Evolutionary conservation across 2,888 invertebrate genomes (phyloP), one percentile per base, ranked within the genome.

Genomic region (Acheta domesticus): DNA sequence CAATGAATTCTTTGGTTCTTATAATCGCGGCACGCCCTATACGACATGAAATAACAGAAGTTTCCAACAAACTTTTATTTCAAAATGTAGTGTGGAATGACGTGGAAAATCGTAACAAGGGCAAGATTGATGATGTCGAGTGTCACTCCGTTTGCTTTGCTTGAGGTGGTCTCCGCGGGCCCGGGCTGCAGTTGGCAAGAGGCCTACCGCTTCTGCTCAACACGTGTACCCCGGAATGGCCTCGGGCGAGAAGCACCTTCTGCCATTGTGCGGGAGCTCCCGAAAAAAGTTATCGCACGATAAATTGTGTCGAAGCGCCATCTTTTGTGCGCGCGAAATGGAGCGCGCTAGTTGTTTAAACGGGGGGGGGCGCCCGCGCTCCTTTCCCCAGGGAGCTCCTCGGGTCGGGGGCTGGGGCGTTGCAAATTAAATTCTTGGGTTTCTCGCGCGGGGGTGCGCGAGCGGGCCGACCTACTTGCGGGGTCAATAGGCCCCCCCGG

Each of bases 391-490:
- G 62, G 4, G 62, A 12, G 62, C 62, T 62, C 62, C 62, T 19
- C 62, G 62, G 12, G 62, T 19, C 62, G 62, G 12, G 62, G 62
- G 62, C 62, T 14, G 62, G 62, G 62, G 62, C 62, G 62, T 62
- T 19, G 62, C 62, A 62, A 62, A 62, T 62, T 62, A 62, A 62
- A 62, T 62, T 62, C 62, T 62, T 62, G n/a, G n/a, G 62, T 62
- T 62, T 62, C 62, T n/a, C n/a, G 14, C 62, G 62, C 62, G 16
- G n/a, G 62, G 62, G 2, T 5, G 62, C 14, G 62, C 14, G n/a
- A 14, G 62, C n/a, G 2, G 62, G 0, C 12, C 14, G 62, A 14
- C 62, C 62, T 62, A 19, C 62, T 62, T 62, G 62, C n/a, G n/a
- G 62, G 62, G 14, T 62, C 16, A 16, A 62, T 62, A 36, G 36